Conservation (phyloP, 2,797 vertebrate genomes). For the Pseudotriccus pelzelni region DNA sequence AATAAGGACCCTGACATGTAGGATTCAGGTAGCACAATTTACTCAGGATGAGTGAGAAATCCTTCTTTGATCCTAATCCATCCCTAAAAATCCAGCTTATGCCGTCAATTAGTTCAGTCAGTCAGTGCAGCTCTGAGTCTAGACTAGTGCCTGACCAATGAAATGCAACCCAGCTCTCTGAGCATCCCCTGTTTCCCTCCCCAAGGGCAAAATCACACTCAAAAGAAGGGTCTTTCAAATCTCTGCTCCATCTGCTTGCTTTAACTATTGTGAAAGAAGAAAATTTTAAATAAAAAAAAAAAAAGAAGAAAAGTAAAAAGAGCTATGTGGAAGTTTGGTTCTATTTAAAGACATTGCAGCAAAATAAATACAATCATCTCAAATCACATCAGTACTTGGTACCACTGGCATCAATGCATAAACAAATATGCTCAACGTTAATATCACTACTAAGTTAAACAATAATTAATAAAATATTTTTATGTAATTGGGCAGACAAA, state of each 20-base stretch:
- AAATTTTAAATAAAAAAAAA: not conserved
- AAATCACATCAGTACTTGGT: not conserved
- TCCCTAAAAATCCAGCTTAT: not conserved
- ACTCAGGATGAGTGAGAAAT: not conserved
- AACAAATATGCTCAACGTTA: not conserved
- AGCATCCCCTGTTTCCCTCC: not conserved
- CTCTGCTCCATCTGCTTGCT: not conserved
- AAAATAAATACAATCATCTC: not conserved
- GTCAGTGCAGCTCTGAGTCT: not conserved
- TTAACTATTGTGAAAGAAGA: not conserved
- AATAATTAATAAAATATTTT: slow-evolving; percentile 19
- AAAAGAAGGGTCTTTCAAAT: not conserved
- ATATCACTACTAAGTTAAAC: slow-evolving; percentile 17
- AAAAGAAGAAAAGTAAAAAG: no score
- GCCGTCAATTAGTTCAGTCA: not conserved
- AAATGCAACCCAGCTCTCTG: not conserved
- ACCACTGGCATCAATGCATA: not conserved
- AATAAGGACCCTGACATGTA: not conserved
- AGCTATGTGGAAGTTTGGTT: not conserved
- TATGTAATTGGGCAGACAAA: not conserved
- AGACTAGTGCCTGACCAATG: not conserved
- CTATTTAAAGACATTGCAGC: not conserved
- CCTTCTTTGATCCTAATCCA: not conserved
- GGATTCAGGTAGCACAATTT: not conserved
- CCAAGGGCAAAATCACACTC: not conserved